phyloP scores from a whole-genome alignment of 2,113 vertebrate genomes.

The Gyps fulvus region DNA sequence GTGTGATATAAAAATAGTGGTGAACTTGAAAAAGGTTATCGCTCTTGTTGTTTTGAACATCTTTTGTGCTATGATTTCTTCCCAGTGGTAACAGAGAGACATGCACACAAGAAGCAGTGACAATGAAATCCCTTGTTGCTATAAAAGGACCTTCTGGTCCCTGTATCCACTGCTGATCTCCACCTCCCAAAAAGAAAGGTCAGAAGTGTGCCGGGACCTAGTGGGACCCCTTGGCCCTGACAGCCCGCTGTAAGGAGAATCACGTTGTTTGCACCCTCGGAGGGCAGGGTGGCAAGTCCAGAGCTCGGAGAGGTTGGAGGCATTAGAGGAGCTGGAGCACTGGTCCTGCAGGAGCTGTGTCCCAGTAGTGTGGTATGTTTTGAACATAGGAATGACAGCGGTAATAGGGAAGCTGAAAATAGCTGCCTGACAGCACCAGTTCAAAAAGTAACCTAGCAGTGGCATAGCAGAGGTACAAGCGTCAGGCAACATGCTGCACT shows the following conservation, averaged over 20 bases:
- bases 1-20: neutral
- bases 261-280: neutral
- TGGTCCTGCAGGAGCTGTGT: neutral
- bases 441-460: neutral
- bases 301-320: neutral
- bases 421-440: neutral
- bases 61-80: neutral
- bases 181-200: neutral
- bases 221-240: neutral
- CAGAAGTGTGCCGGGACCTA: neutral
- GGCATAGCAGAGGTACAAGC: neutral
- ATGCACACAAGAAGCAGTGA: neutral
- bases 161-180: neutral
- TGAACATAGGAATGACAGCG: neutral
- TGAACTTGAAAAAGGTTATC: neutral
- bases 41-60: neutral
- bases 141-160: neutral
- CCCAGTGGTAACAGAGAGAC: neutral
- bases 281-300: neutral
- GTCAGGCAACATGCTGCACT: neutral
- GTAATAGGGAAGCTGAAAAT: neutral
- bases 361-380: neutral
- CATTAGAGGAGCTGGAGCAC: neutral
- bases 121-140: neutral
- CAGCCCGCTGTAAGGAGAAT: neutral